phyloP scores from a whole-genome alignment of 2,888 invertebrate genomes.

The Pedicia rivosa region DNA sequence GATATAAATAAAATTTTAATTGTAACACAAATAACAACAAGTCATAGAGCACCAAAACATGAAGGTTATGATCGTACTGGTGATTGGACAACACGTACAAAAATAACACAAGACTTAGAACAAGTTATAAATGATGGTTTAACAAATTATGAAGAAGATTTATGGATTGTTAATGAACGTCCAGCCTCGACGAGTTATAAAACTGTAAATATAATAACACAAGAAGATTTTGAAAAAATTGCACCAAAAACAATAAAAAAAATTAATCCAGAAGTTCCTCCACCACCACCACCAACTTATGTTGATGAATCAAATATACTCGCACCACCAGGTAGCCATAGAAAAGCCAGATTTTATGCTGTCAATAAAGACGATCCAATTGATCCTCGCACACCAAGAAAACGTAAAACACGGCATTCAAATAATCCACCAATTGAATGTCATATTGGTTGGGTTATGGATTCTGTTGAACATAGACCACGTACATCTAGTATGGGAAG shows the following conservation, averaged over 20 bases:
- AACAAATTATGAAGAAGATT: conserved; percentile 86
- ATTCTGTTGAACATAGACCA: conserved; percentile 65
- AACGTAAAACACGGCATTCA: conserved; percentile 82
- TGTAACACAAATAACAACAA: conserved; percentile 55
- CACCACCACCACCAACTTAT: conserved; percentile 55
- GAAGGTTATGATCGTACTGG: conserved; percentile 84
- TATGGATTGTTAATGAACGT: conserved; percentile 53
- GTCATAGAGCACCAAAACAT: conserved; percentile 54
- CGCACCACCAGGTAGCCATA: conserved; percentile 11
- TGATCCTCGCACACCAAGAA: conserved; percentile 55
- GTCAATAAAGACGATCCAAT: conserved; percentile 62
- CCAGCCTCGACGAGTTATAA: conserved; percentile 46
- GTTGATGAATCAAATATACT: conserved; percentile 16
- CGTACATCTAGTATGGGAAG: conserved; percentile 69
- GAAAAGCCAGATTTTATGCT: conserved; percentile 80
- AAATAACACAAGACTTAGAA: conserved; percentile 88
- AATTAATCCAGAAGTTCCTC: conserved; percentile 58
- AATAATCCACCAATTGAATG: conserved; percentile 87
- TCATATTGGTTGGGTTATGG: conserved; percentile 97
- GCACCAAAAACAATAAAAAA: conserved; percentile 48
- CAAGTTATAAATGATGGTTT: conserved; percentile 96
- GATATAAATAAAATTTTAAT: conserved; percentile 90
- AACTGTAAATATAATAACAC: conserved; percentile 76
- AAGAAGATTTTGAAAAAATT: conserved; percentile 74
- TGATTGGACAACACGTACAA: conserved; percentile 76